These are phyloP conservation scores for Melolontha melolontha DNA, from an alignment of 2,888 invertebrate genomes.

Conservation along the genomic window DNA sequence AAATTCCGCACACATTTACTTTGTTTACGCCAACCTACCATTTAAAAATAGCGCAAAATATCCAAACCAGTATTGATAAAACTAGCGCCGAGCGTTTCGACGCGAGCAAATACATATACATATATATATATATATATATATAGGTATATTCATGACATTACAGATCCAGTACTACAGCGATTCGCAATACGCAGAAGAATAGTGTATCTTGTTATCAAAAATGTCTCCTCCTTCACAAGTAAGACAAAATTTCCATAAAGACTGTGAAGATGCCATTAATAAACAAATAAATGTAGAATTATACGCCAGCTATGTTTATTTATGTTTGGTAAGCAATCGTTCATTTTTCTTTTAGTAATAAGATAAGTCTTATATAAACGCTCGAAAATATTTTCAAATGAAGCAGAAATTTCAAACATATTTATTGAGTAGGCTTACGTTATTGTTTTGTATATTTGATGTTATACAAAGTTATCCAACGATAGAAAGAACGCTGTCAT, in stretches of 20 bases:
- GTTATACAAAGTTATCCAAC: too few relatives aligned
- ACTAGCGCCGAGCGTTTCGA: constrained; percentile 8
- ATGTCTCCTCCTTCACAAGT: constrained; percentile 64
- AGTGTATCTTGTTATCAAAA: constrained; percentile 4
- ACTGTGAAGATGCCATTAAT: constrained; percentile 76
- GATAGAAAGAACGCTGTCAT: too few relatives aligned
- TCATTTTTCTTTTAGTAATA: constrained; percentile 8
- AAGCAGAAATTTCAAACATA: too few relatives aligned
- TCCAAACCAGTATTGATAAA: constrained; percentile 19
- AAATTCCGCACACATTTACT: too few relatives aligned
- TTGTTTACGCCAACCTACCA: not conserved
- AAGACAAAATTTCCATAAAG: constrained; percentile 75
- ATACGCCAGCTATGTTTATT: constrained; percentile 78
- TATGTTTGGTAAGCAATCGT: constrained; percentile 75
- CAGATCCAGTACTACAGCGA: not conserved
- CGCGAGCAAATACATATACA: not conserved
- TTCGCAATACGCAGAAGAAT: not conserved
- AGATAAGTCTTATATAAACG: not conserved
- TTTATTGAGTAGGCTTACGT: too few relatives aligned
- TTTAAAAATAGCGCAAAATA: constrained; percentile 19
- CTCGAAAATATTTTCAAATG: not conserved
- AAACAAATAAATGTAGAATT: constrained; percentile 81
- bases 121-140: constrained; percentile 1
- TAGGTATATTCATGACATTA: not conserved
- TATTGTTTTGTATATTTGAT: too few relatives aligned